phyloP scores from a whole-genome alignment of 2,797 vertebrate genomes.

The Poeciliopsis infans region DNA sequence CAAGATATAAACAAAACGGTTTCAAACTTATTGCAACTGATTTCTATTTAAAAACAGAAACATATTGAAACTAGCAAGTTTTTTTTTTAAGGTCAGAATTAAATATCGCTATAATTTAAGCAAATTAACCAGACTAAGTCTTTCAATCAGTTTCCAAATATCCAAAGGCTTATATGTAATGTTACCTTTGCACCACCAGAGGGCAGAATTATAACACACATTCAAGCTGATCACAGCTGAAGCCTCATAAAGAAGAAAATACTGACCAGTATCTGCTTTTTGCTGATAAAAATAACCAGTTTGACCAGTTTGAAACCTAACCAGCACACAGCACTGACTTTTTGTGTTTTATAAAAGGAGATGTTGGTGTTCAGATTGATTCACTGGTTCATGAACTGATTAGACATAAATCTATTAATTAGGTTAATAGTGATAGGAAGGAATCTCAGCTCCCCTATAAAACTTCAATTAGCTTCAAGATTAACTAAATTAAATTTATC shows the following conservation, averaged over 20 bases:
- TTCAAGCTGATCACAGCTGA: background rate
- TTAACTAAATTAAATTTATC: background rate
- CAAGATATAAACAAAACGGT: too few species aligned
- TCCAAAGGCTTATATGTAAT: slow-evolving; percentile 16
- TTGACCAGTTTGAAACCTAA: slow-evolving; percentile 6
- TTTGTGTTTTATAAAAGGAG: slow-evolving; percentile 16
- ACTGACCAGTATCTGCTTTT: background rate
- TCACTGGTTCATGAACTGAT: slow-evolving; percentile 45
- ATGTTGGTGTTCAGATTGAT: slow-evolving; percentile 42
- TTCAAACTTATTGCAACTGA: too few species aligned
- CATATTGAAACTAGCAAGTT: background rate
- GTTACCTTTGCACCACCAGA: slow-evolving; percentile 32
- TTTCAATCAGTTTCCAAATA: background rate
- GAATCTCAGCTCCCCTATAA: slow-evolving; percentile 37
- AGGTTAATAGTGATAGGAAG: slow-evolving; percentile 57
- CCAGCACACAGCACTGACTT: background rate
- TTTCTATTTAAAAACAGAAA: background rate
- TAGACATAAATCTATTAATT: slow-evolving; percentile 62
- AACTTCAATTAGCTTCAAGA: slow-evolving; percentile 15
- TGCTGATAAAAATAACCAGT: background rate
- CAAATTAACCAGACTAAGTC: background rate
- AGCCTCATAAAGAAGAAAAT: background rate
- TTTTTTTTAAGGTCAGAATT: background rate
- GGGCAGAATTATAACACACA: slow-evolving; percentile 34
- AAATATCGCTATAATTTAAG: background rate